A percentile compares a stretch with the other conserved stretches of the same genome.
Evolutionary conservation across 2,113 vertebrate genomes (phyloP).

Genomic region (Steatornis caripensis): DNA sequence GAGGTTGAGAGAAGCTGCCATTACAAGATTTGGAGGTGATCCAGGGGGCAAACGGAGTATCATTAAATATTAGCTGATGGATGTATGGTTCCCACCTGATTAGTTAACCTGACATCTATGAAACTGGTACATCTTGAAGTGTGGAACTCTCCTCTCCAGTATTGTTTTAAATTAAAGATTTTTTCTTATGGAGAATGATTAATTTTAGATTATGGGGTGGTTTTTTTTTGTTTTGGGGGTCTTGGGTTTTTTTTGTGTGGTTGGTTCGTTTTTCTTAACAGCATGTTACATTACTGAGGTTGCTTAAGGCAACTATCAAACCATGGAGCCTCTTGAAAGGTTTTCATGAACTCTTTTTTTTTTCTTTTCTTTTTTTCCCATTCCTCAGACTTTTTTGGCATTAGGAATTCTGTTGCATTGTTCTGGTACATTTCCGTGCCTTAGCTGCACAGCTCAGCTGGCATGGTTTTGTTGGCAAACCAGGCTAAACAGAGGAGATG

Average conservation of each 20-base stretch:
- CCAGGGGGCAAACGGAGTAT: neutral
- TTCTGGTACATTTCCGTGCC: neutral
- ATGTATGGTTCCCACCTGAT: neutral
- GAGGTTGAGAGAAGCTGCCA: neutral
- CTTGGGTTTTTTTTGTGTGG: neutral
- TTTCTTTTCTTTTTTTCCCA: fast-evolving
- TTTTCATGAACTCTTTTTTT: neutral
- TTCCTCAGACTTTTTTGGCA: neutral
- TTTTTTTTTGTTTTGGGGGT: neutral
- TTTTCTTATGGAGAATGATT: neutral
- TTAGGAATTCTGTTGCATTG: neutral
- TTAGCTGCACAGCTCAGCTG: neutral
- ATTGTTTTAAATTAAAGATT: neutral
- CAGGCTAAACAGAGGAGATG: neutral
- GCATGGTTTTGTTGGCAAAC: neutral
- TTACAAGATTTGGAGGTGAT: neutral
- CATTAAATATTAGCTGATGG: neutral
- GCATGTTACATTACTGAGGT: neutral
- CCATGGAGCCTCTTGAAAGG: neutral
- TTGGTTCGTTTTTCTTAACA: neutral
- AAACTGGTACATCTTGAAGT: neutral
- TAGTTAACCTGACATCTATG: neutral
- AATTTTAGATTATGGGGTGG: neutral
- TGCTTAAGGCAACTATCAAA: neutral
- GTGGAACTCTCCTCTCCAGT: neutral